Evolutionary conservation across 2,797 vertebrate genomes (phyloP).

Genomic region (Hipposideros larvatus): DNA sequence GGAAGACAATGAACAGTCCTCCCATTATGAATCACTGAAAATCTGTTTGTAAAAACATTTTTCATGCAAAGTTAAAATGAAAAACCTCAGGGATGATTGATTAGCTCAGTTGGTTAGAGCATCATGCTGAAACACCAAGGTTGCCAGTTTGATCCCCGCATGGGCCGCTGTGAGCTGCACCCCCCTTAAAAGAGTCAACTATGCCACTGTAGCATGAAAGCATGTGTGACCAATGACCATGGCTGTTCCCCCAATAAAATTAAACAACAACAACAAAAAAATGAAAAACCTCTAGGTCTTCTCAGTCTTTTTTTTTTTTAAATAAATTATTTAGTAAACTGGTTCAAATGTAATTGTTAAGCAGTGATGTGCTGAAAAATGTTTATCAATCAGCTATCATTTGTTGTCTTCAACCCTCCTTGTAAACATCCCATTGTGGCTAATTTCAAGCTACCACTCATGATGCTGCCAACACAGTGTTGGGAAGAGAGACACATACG

Average conservation of each 20-base stretch:
- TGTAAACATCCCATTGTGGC: rapidly evolving
- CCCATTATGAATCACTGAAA: background rate
- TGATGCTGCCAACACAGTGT: background rate
- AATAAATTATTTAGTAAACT: background rate
- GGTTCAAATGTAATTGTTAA: background rate
- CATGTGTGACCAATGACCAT: too few species aligned
- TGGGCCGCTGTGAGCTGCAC: too few species aligned
- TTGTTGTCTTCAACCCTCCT: background rate
- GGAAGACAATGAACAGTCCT: background rate
- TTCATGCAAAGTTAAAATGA: background rate
- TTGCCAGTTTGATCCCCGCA: too few species aligned
- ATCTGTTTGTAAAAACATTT: background rate
- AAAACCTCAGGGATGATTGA: background rate
- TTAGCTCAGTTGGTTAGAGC: too few species aligned
- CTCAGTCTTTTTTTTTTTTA: background rate
- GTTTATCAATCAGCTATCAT: background rate
- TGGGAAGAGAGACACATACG: background rate
- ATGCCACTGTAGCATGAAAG: too few species aligned
- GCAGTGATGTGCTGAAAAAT: background rate
- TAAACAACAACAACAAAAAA: too few species aligned
- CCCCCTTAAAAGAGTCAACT: too few species aligned
- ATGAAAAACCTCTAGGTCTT: background rate
- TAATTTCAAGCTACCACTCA: background rate
- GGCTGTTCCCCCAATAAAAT: too few species aligned
- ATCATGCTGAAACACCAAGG: too few species aligned